Evolutionary conservation across 2,888 invertebrate genomes (phyloP).

Genomic region (Nomada goodeniana): DNA sequence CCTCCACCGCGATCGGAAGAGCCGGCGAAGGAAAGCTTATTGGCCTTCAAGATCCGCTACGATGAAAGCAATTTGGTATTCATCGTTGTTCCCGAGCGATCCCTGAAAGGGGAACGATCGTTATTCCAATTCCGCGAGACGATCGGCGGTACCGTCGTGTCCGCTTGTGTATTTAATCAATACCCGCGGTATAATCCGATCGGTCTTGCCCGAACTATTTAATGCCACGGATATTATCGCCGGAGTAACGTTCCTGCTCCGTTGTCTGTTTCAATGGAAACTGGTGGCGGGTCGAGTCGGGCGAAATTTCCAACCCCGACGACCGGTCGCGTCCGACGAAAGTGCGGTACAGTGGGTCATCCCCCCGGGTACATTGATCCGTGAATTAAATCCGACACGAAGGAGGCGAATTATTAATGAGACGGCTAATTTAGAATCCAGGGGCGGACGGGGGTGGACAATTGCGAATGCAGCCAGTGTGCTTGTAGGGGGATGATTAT

Average conservation of each 20-base stretch:
- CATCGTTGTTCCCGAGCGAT: neutral
- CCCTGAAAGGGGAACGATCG: neutral
- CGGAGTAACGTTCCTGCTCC: too few relatives aligned
- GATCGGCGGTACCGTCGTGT: too few relatives aligned
- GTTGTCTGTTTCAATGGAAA: too few relatives aligned
- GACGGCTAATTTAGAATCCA: neutral
- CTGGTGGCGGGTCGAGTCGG: neutral
- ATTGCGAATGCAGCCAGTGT: neutral
- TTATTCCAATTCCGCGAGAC: too few relatives aligned
- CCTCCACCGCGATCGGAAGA: neutral
- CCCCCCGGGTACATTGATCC: neutral
- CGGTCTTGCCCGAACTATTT: too few relatives aligned
- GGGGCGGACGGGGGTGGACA: neutral
- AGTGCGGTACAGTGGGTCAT: neutral
- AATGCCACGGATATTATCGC: too few relatives aligned
- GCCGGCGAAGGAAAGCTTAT: conserved; percentile 1
- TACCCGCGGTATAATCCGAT: too few relatives aligned
- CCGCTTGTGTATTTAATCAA: too few relatives aligned
- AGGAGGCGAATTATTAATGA: neutral
- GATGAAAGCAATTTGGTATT: neutral
- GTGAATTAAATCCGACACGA: neutral
- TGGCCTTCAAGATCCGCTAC: neutral
- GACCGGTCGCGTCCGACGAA: neutral
- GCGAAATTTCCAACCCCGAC: neutral
- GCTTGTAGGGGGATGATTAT: conserved; percentile 29